These are phyloP conservation scores for Lysandra coridon DNA, from an alignment of 2,888 invertebrate genomes.

Conservation along the genomic window DNA sequence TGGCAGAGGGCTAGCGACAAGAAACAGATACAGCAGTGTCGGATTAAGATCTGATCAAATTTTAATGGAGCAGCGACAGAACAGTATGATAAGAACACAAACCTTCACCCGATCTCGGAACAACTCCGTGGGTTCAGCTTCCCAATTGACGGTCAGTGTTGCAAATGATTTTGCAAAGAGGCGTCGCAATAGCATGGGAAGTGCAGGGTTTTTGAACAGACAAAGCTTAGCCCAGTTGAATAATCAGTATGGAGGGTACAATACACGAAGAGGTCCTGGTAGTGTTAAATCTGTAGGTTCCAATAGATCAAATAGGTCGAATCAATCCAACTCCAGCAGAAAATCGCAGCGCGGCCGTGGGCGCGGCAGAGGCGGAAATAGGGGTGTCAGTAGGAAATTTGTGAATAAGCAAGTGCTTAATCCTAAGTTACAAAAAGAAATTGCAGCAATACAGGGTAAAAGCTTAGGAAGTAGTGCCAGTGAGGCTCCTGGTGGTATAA, in stretches of 20 bases:
- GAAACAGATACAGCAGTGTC: conserved; percentile 64
- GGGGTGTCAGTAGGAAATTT: conserved; percentile 66
- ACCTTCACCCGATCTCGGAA: conserved; percentile 73
- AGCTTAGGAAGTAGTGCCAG: conserved; percentile 46
- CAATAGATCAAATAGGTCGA: conserved; percentile 60
- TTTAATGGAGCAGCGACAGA: conserved; percentile 61
- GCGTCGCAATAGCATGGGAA: conserved; percentile 70
- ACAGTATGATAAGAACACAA: conserved; percentile 66
- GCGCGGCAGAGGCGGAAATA: conserved; percentile 59
- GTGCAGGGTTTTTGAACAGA: conserved; percentile 62
- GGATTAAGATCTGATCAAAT: conserved; percentile 76
- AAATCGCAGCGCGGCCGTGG: conserved; percentile 56
- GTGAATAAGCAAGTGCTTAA: conserved; percentile 66
- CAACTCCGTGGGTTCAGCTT: conserved; percentile 64
- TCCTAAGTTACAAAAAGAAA: conserved; percentile 69
- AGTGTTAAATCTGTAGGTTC: conserved; percentile 72
- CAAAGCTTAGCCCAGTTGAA: conserved; percentile 67
- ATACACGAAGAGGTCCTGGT: conserved; percentile 62
- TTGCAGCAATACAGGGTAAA: conserved; percentile 72
- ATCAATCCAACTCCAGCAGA: conserved; percentile 56
- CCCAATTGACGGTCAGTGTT: conserved; percentile 71
- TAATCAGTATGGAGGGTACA: conserved; percentile 62
- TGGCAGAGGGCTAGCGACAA: conserved; percentile 63
- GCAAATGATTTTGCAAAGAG: conserved; percentile 68
- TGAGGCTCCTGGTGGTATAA: conserved; percentile 48